phyloP scores from a whole-genome alignment of 2,797 vertebrate genomes.

The Pipistrellus pipistrellus region DNA sequence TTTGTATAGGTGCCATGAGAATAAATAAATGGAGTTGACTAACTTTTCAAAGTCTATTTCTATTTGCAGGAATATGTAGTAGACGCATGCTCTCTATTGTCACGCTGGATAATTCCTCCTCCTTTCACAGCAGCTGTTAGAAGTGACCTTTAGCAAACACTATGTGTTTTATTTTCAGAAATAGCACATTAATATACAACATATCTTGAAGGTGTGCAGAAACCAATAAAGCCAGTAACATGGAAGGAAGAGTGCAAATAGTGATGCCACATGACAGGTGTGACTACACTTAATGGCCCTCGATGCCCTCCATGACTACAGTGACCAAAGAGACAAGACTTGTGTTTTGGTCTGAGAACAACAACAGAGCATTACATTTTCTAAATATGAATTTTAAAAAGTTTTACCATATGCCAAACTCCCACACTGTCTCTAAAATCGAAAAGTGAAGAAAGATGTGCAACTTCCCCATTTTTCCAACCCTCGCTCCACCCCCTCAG shows the following conservation, averaged over 20 bases:
- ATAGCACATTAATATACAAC: slow-evolving; percentile 37
- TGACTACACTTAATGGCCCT: not conserved
- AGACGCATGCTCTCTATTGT: slow-evolving; percentile 33
- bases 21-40: slow-evolving; percentile 66
- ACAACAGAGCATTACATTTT: not conserved
- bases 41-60: slow-evolving; percentile 68
- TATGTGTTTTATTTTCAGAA: slow-evolving; percentile 75
- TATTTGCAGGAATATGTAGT: slow-evolving; percentile 41
- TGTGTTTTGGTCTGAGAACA: not conserved
- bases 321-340: not conserved
- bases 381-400: not conserved
- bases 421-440: slow-evolving; percentile 23
- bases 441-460: not conserved
- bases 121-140: slow-evolving; percentile 64
- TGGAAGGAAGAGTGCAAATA: not conserved
- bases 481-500: not conserved
- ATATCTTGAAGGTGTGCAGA: slow-evolving; percentile 60
- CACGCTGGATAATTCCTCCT: slow-evolving; percentile 47
- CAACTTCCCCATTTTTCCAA: not conserved
- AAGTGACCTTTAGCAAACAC: slow-evolving; percentile 76
- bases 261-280: not conserved
- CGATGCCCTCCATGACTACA: not conserved
- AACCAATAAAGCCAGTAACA: slow-evolving; percentile 44
- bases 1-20: slow-evolving; percentile 60
- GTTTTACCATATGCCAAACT: not conserved